These are phyloP conservation scores for Cygnus atratus DNA, from an alignment of 2,113 vertebrate genomes.

Conservation along the genomic window DNA sequence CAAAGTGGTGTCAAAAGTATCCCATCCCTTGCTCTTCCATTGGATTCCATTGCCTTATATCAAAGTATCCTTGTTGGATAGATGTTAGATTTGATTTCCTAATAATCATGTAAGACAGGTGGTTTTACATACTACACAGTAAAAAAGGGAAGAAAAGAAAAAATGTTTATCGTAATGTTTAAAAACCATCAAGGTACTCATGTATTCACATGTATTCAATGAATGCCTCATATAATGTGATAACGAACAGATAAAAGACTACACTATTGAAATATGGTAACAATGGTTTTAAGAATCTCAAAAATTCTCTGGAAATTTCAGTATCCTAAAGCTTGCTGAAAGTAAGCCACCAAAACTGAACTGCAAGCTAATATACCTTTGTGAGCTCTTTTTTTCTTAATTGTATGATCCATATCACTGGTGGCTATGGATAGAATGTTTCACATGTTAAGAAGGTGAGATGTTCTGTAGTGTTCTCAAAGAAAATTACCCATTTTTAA, in stretches of 20 bases:
- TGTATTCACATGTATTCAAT: neutral
- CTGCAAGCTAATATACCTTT: neutral
- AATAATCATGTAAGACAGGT: neutral
- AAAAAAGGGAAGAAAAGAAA: neutral
- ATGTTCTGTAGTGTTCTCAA: neutral
- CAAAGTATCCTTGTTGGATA: neutral
- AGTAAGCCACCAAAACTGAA: neutral
- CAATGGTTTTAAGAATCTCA: neutral
- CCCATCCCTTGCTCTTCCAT: neutral
- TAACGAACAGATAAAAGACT: neutral
- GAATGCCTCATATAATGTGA: neutral
- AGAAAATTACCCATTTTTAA: neutral
- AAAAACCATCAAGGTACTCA: neutral
- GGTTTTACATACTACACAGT: neutral
- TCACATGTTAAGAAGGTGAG: neutral
- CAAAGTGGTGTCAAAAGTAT: neutral
- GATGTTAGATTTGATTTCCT: neutral
- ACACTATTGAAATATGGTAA: neutral
- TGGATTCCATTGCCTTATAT: neutral
- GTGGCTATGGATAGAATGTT: neutral
- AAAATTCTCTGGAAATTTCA: neutral
- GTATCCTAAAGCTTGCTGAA: neutral
- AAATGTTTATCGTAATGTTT: neutral
- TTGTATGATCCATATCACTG: neutral
- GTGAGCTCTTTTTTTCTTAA: neutral